Evolutionary conservation across 2,113 vertebrate species (phyloP).

Genomic region (Coregonus clupeaformis): DNA sequence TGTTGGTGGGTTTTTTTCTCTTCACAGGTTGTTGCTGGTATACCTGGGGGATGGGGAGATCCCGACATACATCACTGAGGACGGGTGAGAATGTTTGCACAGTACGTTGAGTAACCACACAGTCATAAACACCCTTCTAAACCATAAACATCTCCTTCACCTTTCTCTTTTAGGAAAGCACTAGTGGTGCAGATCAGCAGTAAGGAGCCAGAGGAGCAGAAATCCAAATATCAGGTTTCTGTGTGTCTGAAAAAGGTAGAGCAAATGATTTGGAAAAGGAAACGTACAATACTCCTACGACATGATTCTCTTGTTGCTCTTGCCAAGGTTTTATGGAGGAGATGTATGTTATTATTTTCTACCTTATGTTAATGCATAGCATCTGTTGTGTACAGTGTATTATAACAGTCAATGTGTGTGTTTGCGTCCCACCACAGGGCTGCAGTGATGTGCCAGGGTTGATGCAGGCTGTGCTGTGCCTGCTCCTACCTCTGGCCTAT

Average conservation of each 20-base stretch:
- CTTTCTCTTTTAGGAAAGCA: constrained; percentile 62
- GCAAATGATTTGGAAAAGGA: neutral
- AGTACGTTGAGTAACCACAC: neutral
- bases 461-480: constrained; percentile 71
- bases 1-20: neutral
- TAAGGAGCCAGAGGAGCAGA: constrained; percentile 46
- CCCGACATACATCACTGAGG: constrained; percentile 47
- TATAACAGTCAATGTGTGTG: neutral
- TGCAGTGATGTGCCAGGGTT: constrained; percentile 70
- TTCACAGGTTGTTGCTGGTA: constrained; percentile 80
- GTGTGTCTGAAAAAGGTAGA: constrained; percentile 78
- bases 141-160: neutral
- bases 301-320: too few species aligned
- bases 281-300: too few species aligned
- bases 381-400: too few species aligned
- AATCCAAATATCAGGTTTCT: constrained; percentile 68
- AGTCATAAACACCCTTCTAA: neutral
- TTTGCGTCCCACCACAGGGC: constrained; percentile 57
- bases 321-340: too few species aligned
- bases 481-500: constrained; percentile 88
- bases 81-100: constrained; percentile 71
- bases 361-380: too few species aligned
- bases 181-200: constrained; percentile 74
- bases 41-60: constrained; percentile 76
- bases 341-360: too few species aligned